Evolutionary conservation across 2,797 vertebrate genomes (phyloP).

Genomic region (Sebastes wilsoni): DNA sequence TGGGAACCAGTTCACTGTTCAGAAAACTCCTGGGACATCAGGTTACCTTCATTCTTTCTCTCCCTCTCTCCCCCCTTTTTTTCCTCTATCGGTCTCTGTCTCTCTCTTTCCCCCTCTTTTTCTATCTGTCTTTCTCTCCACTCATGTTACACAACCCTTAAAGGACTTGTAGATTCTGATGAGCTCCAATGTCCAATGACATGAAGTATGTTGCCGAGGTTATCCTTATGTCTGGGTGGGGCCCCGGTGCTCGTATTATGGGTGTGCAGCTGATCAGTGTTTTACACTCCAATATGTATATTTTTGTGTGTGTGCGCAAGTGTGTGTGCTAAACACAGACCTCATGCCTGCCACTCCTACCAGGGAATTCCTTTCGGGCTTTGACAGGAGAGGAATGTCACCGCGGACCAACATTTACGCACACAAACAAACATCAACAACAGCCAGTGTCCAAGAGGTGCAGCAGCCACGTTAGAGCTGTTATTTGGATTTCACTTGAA

Average conservation of each 20-base stretch:
- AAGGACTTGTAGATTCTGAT: constrained; percentile 75
- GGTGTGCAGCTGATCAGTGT: constrained; percentile 30
- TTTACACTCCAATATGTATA: constrained; percentile 14
- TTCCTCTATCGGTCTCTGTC: constrained; percentile 18
- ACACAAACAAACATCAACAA: constrained; percentile 57
- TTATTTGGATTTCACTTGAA: neutral
- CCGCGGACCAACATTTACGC: constrained; percentile 53
- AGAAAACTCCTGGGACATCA: constrained; percentile 75
- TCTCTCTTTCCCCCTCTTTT: constrained; percentile 44
- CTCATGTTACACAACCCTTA: constrained; percentile 84
- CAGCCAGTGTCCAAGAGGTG: neutral
- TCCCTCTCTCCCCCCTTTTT: constrained; percentile 27
- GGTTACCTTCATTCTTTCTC: constrained; percentile 70
- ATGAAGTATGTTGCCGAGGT: constrained; percentile 70
- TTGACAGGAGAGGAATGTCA: constrained; percentile 77
- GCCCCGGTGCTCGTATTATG: constrained; percentile 20
- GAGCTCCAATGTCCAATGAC: constrained; percentile 72
- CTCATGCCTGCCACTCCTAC: constrained; percentile 77
- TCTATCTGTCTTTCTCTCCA: constrained; percentile 67
- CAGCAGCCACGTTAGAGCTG: neutral
- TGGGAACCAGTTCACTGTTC: constrained; percentile 70
- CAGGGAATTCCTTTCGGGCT: constrained; percentile 76
- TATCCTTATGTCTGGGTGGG: constrained; percentile 72
- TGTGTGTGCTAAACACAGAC: constrained; percentile 69
- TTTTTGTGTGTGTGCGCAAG: constrained; percentile 8